These are phyloP conservation scores for Synodontis membranacea DNA, from an alignment of 2,113 vertebrate genomes.

Conservation along the genomic window DNA sequence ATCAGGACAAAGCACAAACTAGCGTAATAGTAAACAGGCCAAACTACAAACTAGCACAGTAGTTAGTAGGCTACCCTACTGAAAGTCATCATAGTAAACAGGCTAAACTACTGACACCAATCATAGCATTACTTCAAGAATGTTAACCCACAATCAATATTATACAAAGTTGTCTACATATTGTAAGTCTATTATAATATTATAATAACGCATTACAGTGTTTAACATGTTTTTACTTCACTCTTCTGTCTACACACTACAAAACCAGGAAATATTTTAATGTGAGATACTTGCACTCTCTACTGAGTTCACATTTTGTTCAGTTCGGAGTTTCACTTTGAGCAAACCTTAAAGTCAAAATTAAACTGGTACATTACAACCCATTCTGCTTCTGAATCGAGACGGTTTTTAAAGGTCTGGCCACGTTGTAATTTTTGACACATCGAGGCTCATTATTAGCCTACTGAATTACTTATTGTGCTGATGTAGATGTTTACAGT, in stretches of 20 bases:
- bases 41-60: not conserved
- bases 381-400: not conserved
- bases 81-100: not conserved
- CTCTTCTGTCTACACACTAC: not conserved
- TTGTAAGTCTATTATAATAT: not conserved
- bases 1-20: not conserved
- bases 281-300: not conserved
- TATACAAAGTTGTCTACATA: not conserved
- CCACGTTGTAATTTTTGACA: not conserved
- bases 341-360: not conserved
- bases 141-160: not conserved
- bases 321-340: not conserved
- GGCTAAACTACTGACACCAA: too few relatives aligned
- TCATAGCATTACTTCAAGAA: not conserved
- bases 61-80: not conserved
- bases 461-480: not conserved
- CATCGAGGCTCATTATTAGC: too few relatives aligned
- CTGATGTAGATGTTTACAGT: conserved; percentile 3
- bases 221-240: not conserved
- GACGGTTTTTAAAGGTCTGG: not conserved
- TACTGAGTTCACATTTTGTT: not conserved
- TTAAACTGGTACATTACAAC: not conserved
- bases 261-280: not conserved
- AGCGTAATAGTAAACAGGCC: not conserved
- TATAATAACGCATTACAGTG: not conserved